These are phyloP conservation scores for Zaprionus ornatus DNA, from an alignment of 1,140 invertebrate species.

Conservation along the genomic window DNA sequence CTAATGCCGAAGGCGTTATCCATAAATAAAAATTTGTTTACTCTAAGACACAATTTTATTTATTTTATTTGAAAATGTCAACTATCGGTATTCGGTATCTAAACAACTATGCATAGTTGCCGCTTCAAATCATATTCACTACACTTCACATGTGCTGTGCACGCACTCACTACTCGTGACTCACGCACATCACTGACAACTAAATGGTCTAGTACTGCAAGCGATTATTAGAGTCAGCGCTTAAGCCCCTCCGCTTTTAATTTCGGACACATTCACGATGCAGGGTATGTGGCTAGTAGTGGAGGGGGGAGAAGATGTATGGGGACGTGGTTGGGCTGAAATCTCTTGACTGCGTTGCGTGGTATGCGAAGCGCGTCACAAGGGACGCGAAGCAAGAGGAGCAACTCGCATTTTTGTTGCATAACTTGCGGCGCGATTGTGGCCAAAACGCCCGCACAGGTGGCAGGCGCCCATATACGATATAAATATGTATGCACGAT, in stretches of 20 bases:
- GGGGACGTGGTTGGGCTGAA: conserved; percentile 2
- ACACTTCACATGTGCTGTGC: too few relatives aligned
- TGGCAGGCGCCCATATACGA: conserved; percentile 18
- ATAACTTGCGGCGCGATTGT: conserved; percentile 73
- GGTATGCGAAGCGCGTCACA: conserved; percentile 35
- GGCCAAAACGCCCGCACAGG: conserved; percentile 61
- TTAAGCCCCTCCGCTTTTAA: neutral
- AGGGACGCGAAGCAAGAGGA: neutral
- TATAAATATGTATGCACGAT: neutral
- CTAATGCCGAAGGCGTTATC: too few relatives aligned
- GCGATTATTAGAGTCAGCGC: neutral
- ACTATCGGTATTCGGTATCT: too few relatives aligned
- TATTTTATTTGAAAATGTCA: too few relatives aligned
- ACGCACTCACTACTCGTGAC: neutral
- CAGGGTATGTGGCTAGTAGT: neutral
- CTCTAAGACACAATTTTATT: too few relatives aligned
- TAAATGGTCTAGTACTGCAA: too few relatives aligned
- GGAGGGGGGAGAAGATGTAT: neutral
- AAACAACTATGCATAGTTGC: too few relatives aligned
- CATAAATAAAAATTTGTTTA: too few relatives aligned
- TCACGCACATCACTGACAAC: neutral
- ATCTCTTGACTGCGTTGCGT: conserved; percentile 39
- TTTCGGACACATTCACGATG: neutral
- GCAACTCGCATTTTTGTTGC: conserved; percentile 58
- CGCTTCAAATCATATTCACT: too few relatives aligned